Conservation (phyloP, 1,140 invertebrate genomes). For the Hylaeus volcanicus region DNA sequence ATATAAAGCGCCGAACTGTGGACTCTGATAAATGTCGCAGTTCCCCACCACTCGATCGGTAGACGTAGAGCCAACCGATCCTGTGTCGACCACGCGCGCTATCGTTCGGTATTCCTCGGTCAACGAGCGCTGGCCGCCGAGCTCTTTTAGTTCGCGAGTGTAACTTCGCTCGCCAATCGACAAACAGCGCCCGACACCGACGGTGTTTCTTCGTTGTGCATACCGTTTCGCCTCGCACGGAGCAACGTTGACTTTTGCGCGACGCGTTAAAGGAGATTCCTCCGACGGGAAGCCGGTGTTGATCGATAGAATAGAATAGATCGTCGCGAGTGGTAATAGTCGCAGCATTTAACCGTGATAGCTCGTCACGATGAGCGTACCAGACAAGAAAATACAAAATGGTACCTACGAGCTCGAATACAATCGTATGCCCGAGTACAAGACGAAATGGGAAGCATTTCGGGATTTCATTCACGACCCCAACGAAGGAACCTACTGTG, state of each 20-base stretch:
- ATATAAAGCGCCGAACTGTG: background rate
- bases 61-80: constrained; percentile 14
- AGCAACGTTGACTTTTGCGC: background rate
- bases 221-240: too few relatives aligned
- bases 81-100: constrained; percentile 30
- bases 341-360: too few relatives aligned
- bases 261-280: background rate
- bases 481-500: constrained; percentile 84
- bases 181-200: too few relatives aligned
- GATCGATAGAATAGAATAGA: background rate
- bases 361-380: constrained; percentile 57
- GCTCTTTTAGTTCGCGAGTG: background rate
- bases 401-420: constrained; percentile 79
- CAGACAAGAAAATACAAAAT: constrained; percentile 71
- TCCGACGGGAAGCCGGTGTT: background rate
- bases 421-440: constrained; percentile 78
- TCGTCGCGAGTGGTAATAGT: background rate
- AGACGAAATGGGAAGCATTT: constrained; percentile 82
- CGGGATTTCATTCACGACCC: constrained; percentile 85
- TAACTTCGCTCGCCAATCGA: background rate
- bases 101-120: constrained; percentile 9
- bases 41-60: constrained; percentile 31
- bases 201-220: too few relatives aligned
- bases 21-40: background rate
- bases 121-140: background rate